These are phyloP conservation scores for Scopus umbretta DNA, from an alignment of 2,113 vertebrate genomes.

Conservation along the genomic window DNA sequence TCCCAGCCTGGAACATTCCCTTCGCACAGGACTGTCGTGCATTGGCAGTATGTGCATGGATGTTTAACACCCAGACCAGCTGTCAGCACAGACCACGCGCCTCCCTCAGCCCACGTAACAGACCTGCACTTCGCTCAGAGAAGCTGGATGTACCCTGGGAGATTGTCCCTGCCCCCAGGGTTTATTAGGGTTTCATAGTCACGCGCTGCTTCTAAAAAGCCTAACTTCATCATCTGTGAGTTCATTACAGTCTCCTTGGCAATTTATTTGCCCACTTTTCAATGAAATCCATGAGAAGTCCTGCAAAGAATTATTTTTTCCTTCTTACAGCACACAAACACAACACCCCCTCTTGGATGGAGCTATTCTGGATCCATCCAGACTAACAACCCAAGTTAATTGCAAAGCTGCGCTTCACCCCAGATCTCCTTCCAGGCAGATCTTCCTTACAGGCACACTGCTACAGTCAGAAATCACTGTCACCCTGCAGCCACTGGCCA, in stretches of 20 bases:
- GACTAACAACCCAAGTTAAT: not conserved
- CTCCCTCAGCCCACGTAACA: not conserved
- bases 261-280: not conserved
- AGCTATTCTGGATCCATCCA: not conserved
- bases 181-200: not conserved
- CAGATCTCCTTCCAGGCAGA: not conserved
- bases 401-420: too few species aligned
- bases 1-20: not conserved
- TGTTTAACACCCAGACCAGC: not conserved
- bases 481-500: not conserved
- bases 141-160: not conserved
- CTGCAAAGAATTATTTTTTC: not conserved
- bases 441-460: not conserved
- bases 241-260: not conserved
- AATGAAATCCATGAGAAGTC: not conserved
- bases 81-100: not conserved
- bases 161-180: not conserved
- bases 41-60: rapidly evolving
- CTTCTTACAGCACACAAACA: not conserved
- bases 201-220: not conserved
- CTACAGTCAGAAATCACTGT: too few species aligned
- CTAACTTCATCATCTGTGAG: not conserved
- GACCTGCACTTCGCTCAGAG: not conserved
- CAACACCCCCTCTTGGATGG: not conserved
- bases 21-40: not conserved